Evolutionary conservation across 1,140 invertebrate genomes (phyloP), one percentile per base, ranked within the genome.

Genomic region (Contarinia nasturtii): DNA sequence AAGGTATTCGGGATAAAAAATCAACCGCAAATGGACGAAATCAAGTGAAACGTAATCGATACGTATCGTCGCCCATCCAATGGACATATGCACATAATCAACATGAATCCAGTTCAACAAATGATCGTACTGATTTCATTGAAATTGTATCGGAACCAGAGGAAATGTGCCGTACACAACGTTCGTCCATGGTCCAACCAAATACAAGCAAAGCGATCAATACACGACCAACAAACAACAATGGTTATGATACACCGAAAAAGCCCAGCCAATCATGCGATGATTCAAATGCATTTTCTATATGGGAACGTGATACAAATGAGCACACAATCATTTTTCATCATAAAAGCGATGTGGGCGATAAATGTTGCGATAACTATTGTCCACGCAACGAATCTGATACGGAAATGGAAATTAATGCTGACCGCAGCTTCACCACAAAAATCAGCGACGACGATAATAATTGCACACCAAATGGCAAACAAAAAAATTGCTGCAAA

Each of bases 331-430:
- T 47, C 2, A 41, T 47, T 15, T 33, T 41, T 14, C 46, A 47
- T 34, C 37, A 47, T 41, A 33, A 46, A 36, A 46, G 33, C 37
- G 45, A 46, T 36, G 20, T 46, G 7, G 33, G 17, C 1, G 45
- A 46, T 14, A 41, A 41, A 41, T 47, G 46, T 33, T 47, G 46
- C n/a, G 46, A 47, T 8, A 36, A 34, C 20, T 27, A 47, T 47
- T 41, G 10, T 33, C 17, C n/a, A 7, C 18, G 41, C 18, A 43
- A 43, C 18, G n/a, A 18, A 43, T 21, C 11, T 2, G 41, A 43
- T 12, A 27, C 27, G 27, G 27, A 27, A 27, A 3, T 27, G 10
- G 27, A 27, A 27, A 27, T 27, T 27, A 27, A 3, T 10, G 27
- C 27, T 27, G 27, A 27, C 27, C 27, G 27, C 27, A 27, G 27